Conservation (phyloP, 2,797 vertebrate species). For the Lemur catta region DNA sequence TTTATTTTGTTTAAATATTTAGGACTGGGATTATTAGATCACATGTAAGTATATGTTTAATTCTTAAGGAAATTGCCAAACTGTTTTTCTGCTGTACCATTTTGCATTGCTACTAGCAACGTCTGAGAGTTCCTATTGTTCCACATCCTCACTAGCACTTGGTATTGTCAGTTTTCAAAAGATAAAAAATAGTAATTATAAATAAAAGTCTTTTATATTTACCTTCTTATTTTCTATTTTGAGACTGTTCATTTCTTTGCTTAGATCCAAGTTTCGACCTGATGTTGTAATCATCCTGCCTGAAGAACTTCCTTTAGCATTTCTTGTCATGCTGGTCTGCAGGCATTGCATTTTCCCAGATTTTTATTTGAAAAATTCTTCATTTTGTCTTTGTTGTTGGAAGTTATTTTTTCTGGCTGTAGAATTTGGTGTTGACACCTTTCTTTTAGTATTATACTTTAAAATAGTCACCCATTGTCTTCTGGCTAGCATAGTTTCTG, state of each 20-base stretch:
- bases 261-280: background rate
- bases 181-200: background rate
- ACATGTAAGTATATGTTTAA: background rate
- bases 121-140: background rate
- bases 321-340: background rate
- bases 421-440: background rate
- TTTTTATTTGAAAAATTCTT: background rate
- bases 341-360: background rate
- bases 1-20: background rate
- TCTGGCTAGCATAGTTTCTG: background rate
- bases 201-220: background rate
- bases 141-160: background rate
- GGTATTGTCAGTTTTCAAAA: background rate
- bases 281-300: background rate
- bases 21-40: background rate
- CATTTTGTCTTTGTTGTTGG: background rate
- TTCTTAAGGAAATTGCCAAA: background rate
- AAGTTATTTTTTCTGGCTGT: background rate
- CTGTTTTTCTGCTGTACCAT: background rate
- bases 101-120: background rate
- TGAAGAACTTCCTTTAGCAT: background rate
- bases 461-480: background rate
- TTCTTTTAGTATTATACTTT: background rate
- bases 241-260: background rate
- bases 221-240: background rate